Base-by-base conservation (phyloP, 2,113 vertebrate genomes). In the Myodes glareolus region DNA sequence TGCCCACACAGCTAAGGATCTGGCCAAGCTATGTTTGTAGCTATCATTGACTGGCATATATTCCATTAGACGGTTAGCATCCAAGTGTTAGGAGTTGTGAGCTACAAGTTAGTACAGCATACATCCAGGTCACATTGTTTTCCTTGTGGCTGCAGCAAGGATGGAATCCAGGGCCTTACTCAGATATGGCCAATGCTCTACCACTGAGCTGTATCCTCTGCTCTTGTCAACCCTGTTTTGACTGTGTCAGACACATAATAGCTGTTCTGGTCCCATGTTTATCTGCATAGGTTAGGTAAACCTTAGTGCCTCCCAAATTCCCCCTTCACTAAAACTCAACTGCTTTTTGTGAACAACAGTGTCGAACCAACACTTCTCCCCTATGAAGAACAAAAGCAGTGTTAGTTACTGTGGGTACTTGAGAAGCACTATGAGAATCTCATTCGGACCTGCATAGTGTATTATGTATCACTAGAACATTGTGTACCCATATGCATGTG, bases 391-490 rank as follows among this genome's bases (percentile, higher is more conserved):
- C 25, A 91, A 76, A 91, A 29, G 78, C 61, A 61, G 61, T 16
- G 45, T 85, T 67, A 76, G 16, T 65, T 42, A 90, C 52, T 52
- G n/a, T 29, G 36, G 36, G 42, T 23, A 5, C 3, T n/a, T 61
- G 76, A 90, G 36, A 90, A 93, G 81, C 65, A 19, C 90, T 90
- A n/a, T 4, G n/a, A 90, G 63, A 90, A 68, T 7, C 47, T 92
- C 42, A 67, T 67, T 72, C 80, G 39, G 55, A 55, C 76, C 72
- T 88, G 75, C 31, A 10, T 19, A 33, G 12, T 95, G 29, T 65
- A 63, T 19, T 31, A 9, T 95, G 29, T 72, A 55, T 92, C 58
- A 52, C n/a, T 81, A 87, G 19, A 87, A 63, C 33, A 81, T 33
- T 94, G 50, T 42, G 58, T 42, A 45, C 8, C 27, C 27, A 39